A percentile compares a stretch with the other conserved stretches of the same genome.
Evolutionary conservation across 1,140 invertebrate species (phyloP).

Genomic region (Brachionus rotundiformis): DNA sequence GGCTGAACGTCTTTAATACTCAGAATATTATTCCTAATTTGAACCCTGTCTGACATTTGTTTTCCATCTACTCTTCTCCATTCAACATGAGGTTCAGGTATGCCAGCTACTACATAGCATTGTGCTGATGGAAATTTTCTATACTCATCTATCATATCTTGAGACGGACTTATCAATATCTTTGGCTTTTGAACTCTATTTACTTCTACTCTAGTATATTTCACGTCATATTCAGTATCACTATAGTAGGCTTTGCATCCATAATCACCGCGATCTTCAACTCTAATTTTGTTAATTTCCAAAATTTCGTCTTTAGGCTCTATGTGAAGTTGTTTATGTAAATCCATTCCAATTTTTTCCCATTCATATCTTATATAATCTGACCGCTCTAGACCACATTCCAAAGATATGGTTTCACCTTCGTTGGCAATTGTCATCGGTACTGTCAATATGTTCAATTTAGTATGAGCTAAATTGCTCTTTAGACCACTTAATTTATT

Average conservation of each 20-base stretch:
- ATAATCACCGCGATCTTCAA: constrained; percentile 43
- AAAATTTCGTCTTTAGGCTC: neutral
- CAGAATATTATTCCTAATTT: neutral
- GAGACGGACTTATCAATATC: neutral
- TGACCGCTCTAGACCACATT: neutral
- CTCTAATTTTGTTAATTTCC: neutral
- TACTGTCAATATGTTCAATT: neutral
- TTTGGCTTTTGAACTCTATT: neutral
- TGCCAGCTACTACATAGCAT: constrained; percentile 1
- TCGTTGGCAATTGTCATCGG: neutral
- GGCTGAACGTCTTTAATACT: constrained; percentile 24
- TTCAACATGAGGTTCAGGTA: neutral
- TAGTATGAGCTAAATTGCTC: neutral
- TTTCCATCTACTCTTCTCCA: neutral
- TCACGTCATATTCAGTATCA: neutral
- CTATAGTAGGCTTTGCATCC: neutral
- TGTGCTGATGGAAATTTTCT: constrained; percentile 9
- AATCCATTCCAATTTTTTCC: constrained; percentile 31
- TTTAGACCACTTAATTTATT: neutral
- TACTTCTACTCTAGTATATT: constrained; percentile 42
- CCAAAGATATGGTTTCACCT: neutral
- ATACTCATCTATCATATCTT: neutral
- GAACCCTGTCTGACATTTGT: neutral
- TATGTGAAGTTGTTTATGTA: neutral
- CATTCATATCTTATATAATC: neutral